These are phyloP conservation scores for Toxostoma redivivum DNA, from an alignment of 2,113 vertebrate species.

Conservation along the genomic window DNA sequence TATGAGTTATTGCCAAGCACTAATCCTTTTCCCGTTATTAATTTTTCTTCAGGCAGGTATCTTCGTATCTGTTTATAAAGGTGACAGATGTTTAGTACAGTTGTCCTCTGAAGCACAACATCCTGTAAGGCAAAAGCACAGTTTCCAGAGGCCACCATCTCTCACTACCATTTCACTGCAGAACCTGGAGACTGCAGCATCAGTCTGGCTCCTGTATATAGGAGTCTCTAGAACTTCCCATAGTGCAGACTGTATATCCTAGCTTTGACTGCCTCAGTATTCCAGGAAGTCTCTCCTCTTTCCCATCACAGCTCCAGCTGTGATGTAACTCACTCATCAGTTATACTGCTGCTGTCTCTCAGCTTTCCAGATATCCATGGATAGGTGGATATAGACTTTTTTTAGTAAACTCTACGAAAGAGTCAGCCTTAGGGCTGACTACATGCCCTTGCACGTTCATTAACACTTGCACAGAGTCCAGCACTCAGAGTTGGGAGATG, in stretches of 20 bases:
- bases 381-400: neutral
- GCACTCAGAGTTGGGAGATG: neutral
- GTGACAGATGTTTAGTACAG: neutral
- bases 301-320: neutral
- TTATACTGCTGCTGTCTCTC: neutral
- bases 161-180: neutral
- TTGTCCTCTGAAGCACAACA: neutral
- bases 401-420: neutral
- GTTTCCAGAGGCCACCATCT: neutral
- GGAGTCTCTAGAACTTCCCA: neutral
- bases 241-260: neutral
- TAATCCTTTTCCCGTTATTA: neutral
- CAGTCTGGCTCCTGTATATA: fast-evolving
- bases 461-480: neutral
- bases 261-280: fast-evolving
- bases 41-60: neutral
- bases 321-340: neutral
- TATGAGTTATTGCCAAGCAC: neutral
- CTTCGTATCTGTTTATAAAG: neutral
- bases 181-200: neutral
- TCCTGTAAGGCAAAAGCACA: neutral
- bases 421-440: neutral
- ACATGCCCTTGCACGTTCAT: neutral
- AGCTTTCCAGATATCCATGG: fast-evolving
- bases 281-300: neutral